A percentile compares a stretch with the other conserved stretches of the same genome.
These are phyloP conservation scores for Vulpes vulpes DNA, from an alignment of 2,113 vertebrate species.

Conservation along the genomic window DNA sequence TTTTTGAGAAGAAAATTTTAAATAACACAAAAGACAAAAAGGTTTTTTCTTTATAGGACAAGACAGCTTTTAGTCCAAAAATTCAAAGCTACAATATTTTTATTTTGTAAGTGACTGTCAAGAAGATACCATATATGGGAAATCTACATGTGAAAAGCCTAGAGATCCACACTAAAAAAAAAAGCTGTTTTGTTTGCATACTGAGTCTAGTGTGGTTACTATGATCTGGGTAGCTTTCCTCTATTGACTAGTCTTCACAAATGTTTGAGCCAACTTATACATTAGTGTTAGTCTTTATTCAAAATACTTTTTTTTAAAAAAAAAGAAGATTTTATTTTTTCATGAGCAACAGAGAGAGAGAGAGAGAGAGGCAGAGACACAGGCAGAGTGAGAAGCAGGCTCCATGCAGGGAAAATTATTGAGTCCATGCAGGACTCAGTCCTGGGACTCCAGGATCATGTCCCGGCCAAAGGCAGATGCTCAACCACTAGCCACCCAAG, in stretches of 20 bases:
- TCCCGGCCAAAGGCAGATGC: too few relatives aligned
- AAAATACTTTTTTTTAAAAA: neutral
- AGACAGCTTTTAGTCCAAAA: neutral
- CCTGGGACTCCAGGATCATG: too few relatives aligned
- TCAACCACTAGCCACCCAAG: too few relatives aligned
- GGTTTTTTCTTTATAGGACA: neutral
- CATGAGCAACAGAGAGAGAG: neutral
- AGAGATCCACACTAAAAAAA: neutral
- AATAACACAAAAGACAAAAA: neutral
- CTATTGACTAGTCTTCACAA: neutral
- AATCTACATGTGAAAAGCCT: conserved; percentile 6
- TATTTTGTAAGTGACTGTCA: neutral
- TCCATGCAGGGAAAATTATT: too few relatives aligned
- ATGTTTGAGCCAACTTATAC: neutral
- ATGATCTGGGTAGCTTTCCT: neutral
- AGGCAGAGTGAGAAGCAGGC: too few relatives aligned
- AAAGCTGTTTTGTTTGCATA: neutral
- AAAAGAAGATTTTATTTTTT: neutral
- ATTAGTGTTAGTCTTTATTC: neutral
- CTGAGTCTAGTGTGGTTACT: neutral
- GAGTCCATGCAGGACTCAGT: too few relatives aligned
- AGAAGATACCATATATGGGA: neutral
- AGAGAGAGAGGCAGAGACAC: neutral
- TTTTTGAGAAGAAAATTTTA: neutral
- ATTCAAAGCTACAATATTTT: neutral